Base-by-base conservation (phyloP, 1,140 invertebrate genomes). In the Capitella teleta region DNA sequence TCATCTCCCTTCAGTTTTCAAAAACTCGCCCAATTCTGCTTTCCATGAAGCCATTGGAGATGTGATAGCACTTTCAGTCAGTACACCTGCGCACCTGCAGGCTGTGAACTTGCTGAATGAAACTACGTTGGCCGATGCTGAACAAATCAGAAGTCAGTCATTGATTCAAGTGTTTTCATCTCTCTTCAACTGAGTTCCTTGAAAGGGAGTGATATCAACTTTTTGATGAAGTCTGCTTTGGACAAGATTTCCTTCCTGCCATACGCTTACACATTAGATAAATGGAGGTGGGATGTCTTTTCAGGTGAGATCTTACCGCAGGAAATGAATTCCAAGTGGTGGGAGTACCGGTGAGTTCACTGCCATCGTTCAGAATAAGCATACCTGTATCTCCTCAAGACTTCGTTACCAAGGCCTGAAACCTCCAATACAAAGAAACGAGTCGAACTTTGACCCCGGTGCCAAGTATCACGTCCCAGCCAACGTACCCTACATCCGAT, bases 191-290 rank as follows among this genome's bases (percentile, higher is more conserved):
- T 40, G 8, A 5, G 38, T n/a, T 19, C 2, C 38, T 40, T 45
- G 10, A 52, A 77, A 69, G 67, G 66, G 50, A 52, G 46, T 5
- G 63, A 67, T 24, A 53, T 67, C 5, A 69, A 69, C 49, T 67
- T 61, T 41, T 44, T 69, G 25, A 63, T 69, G 62, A 58, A 52
- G 28, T 83, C 88, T 59, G 87, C 86, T 14, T 74, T 95, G 19
- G 79, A 88, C 40, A 92, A 91, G 68, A 81, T 96, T 16, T 83
- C 82, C 0, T 89, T 92, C 62, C 70, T 95, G 4, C 89, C 91
- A 0, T 94, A 86, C 67, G 86, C 85, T 1, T 90, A 86, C 61
- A 74, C 86, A 3, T 78, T 91, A 64, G 89, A 94, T 64, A 72
- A 83, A 52, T 95, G 87, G 80, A 76, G 89, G 10, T 94, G 89